These are phyloP conservation scores for Drosophila atroscutellata DNA, from an alignment of 2,888 invertebrate genomes.

Conservation along the genomic window DNA sequence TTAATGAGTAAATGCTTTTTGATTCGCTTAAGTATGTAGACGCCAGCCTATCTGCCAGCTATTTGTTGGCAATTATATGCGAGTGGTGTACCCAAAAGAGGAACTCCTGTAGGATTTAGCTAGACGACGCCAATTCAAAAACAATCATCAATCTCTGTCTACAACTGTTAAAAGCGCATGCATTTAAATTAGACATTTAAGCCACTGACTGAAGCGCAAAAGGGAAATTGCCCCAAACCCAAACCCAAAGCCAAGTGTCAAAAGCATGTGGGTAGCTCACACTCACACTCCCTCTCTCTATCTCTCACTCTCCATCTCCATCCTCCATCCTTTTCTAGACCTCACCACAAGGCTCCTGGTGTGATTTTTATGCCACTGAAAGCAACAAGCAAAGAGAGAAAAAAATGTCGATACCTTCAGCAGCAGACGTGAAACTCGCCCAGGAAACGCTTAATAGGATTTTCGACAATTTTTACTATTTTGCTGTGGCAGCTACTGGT, in stretches of 20 bases:
- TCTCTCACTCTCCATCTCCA: background rate
- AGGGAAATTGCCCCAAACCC: constrained; percentile 28
- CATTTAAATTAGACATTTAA: constrained; percentile 85
- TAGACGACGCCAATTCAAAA: constrained; percentile 60
- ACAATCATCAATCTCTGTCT: constrained; percentile 83
- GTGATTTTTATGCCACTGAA: constrained; percentile 44
- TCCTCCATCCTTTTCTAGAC: background rate
- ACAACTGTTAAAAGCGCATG: constrained; percentile 81
- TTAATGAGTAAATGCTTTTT: constrained; percentile 52
- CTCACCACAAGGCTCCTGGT: constrained; percentile 20
- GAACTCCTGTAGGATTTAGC: background rate
- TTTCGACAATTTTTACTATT: constrained; percentile 76
- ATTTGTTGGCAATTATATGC: constrained; percentile 70
- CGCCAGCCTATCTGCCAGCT: background rate
- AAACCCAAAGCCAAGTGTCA: constrained; percentile 45
- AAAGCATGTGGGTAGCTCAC: constrained; percentile 37
- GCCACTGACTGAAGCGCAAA: constrained; percentile 41
- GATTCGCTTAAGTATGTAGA: background rate
- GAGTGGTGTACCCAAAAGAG: constrained; percentile 6
- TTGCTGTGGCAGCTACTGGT: constrained; percentile 63
- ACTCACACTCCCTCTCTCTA: background rate
- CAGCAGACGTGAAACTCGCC: constrained; percentile 52
- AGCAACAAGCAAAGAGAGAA: constrained; percentile 5
- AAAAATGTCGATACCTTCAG: constrained; percentile 58
- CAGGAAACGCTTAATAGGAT: constrained; percentile 79